Conservation (phyloP, 2,888 invertebrate genomes). For the Nycteola revayana region DNA sequence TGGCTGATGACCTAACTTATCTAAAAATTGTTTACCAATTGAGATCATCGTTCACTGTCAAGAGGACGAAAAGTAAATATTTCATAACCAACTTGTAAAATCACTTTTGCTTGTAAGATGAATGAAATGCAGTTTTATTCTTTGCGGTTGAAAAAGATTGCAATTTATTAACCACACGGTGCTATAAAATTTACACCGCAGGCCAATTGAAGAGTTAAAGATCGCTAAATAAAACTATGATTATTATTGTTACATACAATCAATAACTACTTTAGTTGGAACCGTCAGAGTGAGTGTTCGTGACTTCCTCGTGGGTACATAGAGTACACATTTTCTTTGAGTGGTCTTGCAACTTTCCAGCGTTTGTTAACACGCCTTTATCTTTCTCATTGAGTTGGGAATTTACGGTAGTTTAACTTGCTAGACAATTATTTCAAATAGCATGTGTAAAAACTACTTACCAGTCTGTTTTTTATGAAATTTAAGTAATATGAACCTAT, state of each 20-base stretch:
- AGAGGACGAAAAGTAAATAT: constrained; percentile 16
- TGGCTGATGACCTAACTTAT: constrained; percentile 19
- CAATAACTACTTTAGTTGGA: constrained; percentile 52
- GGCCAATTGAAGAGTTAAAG: constrained; percentile 20
- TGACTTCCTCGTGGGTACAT: constrained; percentile 62
- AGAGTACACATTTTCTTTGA: constrained; percentile 52
- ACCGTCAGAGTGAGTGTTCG: constrained; percentile 43
- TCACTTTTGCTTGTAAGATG: constrained; percentile 6
- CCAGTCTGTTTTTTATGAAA: no score
- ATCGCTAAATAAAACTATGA: constrained; percentile 29
- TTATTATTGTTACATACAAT: constrained; percentile 47
- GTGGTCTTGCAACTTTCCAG: constrained; percentile 71
- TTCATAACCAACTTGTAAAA: constrained; percentile 8
- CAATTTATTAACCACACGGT: constrained; percentile 4
- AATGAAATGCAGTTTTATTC: neutral
- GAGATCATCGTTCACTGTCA: constrained; percentile 36
- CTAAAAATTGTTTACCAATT: constrained; percentile 32
- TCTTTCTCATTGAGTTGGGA: constrained; percentile 1
- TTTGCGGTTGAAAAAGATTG: neutral
- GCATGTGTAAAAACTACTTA: no score
- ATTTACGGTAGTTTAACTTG: constrained; percentile 35
- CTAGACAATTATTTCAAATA: constrained; percentile 30
- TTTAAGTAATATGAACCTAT: no score
- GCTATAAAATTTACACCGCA: constrained; percentile 16
- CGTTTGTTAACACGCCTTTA: constrained; percentile 41